These are phyloP conservation scores for Sebastes taczanowskii DNA, from an alignment of 2,797 vertebrate species.

Conservation along the genomic window DNA sequence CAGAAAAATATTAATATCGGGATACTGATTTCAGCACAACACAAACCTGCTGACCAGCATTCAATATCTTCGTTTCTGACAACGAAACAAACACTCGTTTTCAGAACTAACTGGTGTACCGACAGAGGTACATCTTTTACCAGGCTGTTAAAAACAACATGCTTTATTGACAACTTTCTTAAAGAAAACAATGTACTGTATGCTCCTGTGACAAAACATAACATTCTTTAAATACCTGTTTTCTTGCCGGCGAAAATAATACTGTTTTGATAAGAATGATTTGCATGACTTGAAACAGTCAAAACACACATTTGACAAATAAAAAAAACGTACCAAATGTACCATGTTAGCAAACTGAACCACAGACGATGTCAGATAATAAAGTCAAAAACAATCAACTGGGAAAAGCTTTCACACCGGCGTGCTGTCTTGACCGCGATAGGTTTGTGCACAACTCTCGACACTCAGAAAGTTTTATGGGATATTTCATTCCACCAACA, in stretches of 20 bases:
- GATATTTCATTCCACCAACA: constrained; percentile 27
- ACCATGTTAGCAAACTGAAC: constrained; percentile 19
- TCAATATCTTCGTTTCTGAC: not conserved
- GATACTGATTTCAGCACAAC: not conserved
- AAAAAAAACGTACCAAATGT: constrained; percentile 49
- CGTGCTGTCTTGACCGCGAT: not conserved
- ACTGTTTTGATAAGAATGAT: constrained; percentile 64
- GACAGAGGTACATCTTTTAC: constrained; percentile 8
- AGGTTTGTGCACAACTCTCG: constrained; percentile 1
- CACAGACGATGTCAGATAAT: constrained; percentile 3
- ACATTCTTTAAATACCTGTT: constrained; percentile 46
- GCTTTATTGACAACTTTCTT: constrained; percentile 76
- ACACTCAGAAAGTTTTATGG: constrained; percentile 1
- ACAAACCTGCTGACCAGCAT: not conserved
- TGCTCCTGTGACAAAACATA: constrained; percentile 47
- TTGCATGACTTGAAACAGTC: constrained; percentile 35
- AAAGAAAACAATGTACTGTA: constrained; percentile 57
- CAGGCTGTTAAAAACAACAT: constrained; percentile 72
- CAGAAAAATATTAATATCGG: not conserved
- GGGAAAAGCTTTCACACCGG: not conserved
- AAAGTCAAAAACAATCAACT: not conserved
- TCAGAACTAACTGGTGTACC: not conserved
- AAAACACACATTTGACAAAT: constrained; percentile 50
- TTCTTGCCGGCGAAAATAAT: constrained; percentile 66
- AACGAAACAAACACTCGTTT: not conserved